phyloP scores from a whole-genome alignment of 2,113 vertebrate species.

The Syrmaticus mikado region DNA sequence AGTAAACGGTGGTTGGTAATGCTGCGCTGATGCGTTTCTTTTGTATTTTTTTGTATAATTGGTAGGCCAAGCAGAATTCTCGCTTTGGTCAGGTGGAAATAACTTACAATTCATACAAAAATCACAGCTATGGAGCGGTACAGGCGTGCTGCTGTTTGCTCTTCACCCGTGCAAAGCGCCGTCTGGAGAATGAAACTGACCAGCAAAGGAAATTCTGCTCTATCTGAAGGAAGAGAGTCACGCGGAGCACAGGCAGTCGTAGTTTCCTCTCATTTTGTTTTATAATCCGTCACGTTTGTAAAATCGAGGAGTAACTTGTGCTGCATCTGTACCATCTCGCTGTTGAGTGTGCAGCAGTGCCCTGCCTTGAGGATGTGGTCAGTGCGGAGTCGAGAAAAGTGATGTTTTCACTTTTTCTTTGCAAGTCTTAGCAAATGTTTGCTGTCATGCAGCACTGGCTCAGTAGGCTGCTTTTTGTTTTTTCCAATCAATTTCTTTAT shows the following conservation, averaged over 20 bases:
- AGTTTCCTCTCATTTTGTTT: background rate
- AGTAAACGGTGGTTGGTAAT: background rate
- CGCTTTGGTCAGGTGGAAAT: background rate
- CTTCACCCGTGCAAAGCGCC: background rate
- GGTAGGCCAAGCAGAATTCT: background rate
- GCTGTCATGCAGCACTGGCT: background rate
- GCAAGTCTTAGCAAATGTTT: background rate
- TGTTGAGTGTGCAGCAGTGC: rapidly evolving
- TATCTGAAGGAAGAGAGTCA: background rate
- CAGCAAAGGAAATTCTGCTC: background rate
- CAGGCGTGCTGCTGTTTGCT: background rate
- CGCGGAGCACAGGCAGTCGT: rapidly evolving
- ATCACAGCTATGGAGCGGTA: background rate
- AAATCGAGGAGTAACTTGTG: background rate
- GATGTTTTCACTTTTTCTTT: background rate
- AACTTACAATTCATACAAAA: background rate
- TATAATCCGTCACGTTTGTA: background rate
- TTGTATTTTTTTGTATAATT: background rate
- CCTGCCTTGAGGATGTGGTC: background rate
- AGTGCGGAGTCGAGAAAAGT: background rate
- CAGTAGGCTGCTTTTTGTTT: background rate
- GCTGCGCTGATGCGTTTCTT: background rate
- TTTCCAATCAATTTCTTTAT: background rate
- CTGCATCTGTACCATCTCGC: background rate
- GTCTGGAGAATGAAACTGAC: background rate